These are phyloP conservation scores for Nicator chloris DNA, from an alignment of 2,113 vertebrate species.

Conservation along the genomic window DNA sequence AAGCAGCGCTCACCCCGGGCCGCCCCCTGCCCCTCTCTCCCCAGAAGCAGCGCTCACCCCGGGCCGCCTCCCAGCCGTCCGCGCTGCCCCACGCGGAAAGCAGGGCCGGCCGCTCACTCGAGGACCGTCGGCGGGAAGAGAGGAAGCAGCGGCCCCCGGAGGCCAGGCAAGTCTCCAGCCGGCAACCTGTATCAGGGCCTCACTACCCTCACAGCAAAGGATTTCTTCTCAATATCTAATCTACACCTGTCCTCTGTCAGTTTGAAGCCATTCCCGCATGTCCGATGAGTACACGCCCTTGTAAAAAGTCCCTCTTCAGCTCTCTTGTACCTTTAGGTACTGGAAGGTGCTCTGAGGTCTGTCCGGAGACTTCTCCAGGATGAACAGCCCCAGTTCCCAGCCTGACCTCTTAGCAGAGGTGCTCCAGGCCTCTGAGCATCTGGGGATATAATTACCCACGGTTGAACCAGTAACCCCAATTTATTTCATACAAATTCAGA, in stretches of 20 bases:
- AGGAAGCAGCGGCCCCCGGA: rapidly evolving
- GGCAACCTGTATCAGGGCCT: background rate
- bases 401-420: background rate
- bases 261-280: background rate
- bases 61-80: too few relatives aligned
- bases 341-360: background rate
- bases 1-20: background rate
- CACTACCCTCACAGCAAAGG: background rate
- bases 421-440: background rate
- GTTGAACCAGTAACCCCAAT: background rate
- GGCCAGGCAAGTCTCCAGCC: rapidly evolving
- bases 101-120: background rate
- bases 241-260: background rate
- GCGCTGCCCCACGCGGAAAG: background rate
- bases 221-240: background rate
- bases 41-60: background rate
- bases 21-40: too few relatives aligned
- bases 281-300: background rate
- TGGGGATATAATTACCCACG: background rate
- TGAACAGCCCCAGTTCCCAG: background rate
- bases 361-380: background rate
- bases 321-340: background rate
- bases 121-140: rapidly evolving
- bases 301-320: background rate
- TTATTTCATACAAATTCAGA: background rate